phyloP scores from a whole-genome alignment of 2,797 vertebrate genomes.

The Chlorospingus flavigularis region DNA sequence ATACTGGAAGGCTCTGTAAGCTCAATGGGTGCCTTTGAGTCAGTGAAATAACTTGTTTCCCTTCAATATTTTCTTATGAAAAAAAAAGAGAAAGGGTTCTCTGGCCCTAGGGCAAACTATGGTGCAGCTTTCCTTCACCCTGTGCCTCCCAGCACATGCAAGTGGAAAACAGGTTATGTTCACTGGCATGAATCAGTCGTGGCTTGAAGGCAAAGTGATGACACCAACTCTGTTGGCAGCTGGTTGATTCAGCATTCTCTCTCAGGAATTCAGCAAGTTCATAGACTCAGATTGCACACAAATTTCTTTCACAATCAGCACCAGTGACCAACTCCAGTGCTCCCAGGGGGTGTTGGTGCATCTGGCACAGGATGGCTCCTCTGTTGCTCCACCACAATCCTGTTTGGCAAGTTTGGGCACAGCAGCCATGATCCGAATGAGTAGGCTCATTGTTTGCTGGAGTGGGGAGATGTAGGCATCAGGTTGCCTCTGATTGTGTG shows the following conservation, averaged over 20 bases:
- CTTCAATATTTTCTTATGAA: neutral
- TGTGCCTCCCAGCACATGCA: neutral
- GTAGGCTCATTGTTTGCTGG: conserved; percentile 26
- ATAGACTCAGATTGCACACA: neutral
- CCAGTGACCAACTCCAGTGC: neutral
- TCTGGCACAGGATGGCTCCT: neutral
- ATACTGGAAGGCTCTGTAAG: neutral
- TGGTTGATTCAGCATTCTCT: neutral
- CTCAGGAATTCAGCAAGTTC: neutral
- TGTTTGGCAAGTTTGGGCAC: neutral
- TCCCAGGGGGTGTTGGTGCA: neutral
- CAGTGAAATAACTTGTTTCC: neutral
- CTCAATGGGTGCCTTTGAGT: neutral
- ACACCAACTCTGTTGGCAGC: conserved; percentile 15
- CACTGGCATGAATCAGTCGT: neutral
- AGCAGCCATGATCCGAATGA: neutral
- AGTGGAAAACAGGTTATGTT: neutral
- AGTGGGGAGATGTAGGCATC: neutral
- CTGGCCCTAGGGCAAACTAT: neutral
- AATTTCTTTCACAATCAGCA: neutral
- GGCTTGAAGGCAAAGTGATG: neutral
- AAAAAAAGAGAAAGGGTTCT: neutral
- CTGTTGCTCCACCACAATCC: neutral
- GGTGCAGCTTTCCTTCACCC: neutral
- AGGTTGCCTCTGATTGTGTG: conserved; percentile 29